Conservation (phyloP, 2,888 invertebrate genomes). For the Diplolepis rosae region DNA sequence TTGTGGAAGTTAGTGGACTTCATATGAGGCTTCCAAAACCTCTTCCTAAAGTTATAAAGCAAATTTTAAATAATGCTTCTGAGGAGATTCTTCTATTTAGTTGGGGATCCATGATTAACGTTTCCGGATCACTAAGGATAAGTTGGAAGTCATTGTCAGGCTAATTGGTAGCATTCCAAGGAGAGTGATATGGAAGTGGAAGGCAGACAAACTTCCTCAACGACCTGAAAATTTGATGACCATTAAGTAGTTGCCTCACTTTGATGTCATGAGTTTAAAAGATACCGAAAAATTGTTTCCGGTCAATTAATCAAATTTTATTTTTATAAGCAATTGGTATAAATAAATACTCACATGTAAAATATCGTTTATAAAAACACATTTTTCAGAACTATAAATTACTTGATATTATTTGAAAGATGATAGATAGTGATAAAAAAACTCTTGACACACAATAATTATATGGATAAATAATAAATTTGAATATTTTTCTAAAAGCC, state of each 20-base stretch:
- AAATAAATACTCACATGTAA: too few species aligned
- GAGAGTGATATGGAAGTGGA: constrained; percentile 84
- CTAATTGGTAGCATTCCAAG: constrained; percentile 80
- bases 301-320: too few species aligned
- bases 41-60: constrained; percentile 76
- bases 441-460: too few species aligned
- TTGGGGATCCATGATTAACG: constrained; percentile 84
- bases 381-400: too few species aligned
- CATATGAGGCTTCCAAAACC: constrained; percentile 67
- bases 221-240: constrained; percentile 80
- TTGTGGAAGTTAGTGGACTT: constrained; percentile 74
- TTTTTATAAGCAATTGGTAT: too few species aligned
- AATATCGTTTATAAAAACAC: too few species aligned
- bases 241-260: constrained; percentile 84
- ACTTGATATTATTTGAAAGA: too few species aligned
- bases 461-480: too few species aligned
- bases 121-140: constrained; percentile 78
- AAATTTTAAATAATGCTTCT: constrained; percentile 77
- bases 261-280: constrained; percentile 85
- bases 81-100: constrained; percentile 81
- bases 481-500: too few species aligned
- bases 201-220: constrained; percentile 74
- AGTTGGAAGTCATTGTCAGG: constrained; percentile 77
- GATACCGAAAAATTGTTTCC: not conserved
- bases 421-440: too few species aligned